A percentile compares a stretch with the other conserved stretches of the same genome.
Evolutionary conservation across 2,113 vertebrate genomes (phyloP).

Genomic region (Lynx canadensis): DNA sequence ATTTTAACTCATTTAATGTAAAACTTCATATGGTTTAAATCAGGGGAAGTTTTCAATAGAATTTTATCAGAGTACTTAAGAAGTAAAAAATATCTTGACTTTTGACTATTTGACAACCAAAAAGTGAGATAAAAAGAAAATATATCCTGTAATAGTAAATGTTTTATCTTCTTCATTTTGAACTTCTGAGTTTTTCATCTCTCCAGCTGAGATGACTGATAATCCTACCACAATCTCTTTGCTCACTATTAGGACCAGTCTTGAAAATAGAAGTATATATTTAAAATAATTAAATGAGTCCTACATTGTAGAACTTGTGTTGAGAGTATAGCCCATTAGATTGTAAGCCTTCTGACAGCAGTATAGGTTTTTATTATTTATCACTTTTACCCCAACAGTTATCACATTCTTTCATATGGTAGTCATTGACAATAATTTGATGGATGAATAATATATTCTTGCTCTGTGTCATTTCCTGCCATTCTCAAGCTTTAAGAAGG

Average conservation of each 20-base stretch:
- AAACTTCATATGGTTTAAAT: not conserved
- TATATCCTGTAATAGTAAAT: not conserved
- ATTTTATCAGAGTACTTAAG: not conserved
- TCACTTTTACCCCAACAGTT: not conserved
- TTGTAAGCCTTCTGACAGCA: not conserved
- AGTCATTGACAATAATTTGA: not conserved
- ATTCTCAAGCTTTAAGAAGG: not conserved
- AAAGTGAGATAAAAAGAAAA: not conserved
- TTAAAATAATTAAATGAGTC: not conserved
- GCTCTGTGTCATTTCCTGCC: not conserved
- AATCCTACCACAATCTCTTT: not conserved
- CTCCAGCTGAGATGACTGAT: not conserved
- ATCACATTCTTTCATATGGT: not conserved
- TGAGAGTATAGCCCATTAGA: not conserved
- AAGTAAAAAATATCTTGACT: not conserved
- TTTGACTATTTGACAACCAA: not conserved
- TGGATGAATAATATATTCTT: not conserved
- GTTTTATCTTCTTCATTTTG: not conserved
- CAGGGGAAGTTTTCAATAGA: not conserved
- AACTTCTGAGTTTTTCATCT: not conserved
- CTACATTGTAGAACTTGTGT: not conserved
- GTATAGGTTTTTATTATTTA: not conserved
- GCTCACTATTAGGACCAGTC: not conserved
- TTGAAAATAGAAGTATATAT: not conserved
- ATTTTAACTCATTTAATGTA: not conserved